phyloP scores from a whole-genome alignment of 2,888 invertebrate genomes.

The Beris chalybata region DNA sequence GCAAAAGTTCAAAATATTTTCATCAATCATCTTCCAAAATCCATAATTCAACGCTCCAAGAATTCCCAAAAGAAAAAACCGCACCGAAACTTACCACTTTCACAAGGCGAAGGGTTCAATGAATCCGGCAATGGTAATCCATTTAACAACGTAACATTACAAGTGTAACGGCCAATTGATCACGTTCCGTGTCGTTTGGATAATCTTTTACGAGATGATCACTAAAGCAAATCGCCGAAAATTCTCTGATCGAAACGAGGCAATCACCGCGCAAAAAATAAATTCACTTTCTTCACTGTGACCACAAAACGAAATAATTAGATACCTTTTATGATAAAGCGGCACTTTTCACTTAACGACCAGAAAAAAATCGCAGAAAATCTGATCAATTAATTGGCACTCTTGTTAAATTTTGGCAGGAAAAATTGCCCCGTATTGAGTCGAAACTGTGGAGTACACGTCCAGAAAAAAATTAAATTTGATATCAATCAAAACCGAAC shows the following conservation, averaged over 20 bases:
- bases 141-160: conserved; percentile 18
- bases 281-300: conserved; percentile 26
- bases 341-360: background rate
- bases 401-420: too few relatives aligned
- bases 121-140: conserved; percentile 20
- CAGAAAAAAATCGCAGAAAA: too few relatives aligned
- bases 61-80: too few relatives aligned
- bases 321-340: too few relatives aligned
- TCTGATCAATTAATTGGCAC: too few relatives aligned
- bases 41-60: too few relatives aligned
- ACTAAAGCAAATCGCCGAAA: conserved; percentile 28
- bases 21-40: too few relatives aligned
- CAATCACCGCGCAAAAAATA: conserved; percentile 13
- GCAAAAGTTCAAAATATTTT: too few relatives aligned
- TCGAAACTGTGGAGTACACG: too few relatives aligned
- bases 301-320: background rate
- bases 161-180: conserved; percentile 27
- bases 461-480: too few relatives aligned
- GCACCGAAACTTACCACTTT: conserved; percentile 19
- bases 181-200: conserved; percentile 19
- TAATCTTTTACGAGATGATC: conserved; percentile 2
- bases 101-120: conserved; percentile 20
- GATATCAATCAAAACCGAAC: too few relatives aligned
- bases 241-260: conserved; percentile 6
- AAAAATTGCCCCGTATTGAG: too few relatives aligned